phyloP scores from a whole-genome alignment of 2,113 vertebrate genomes.

The Crotalus tigris region DNA sequence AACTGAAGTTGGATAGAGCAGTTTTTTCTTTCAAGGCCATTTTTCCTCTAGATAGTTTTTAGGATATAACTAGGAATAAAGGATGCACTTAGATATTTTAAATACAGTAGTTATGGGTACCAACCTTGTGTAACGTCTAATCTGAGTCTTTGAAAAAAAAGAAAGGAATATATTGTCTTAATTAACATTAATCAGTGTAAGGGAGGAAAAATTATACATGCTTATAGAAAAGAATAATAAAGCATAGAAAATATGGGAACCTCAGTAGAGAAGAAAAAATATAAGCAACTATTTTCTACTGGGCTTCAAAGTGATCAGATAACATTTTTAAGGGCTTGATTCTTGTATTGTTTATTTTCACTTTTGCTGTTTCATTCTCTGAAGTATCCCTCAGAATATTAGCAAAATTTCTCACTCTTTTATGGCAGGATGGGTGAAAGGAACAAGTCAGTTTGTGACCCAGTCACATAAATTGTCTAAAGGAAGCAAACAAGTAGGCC shows the following conservation, averaged over 20 bases:
- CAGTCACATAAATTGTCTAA: not conserved
- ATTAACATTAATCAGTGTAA: not conserved
- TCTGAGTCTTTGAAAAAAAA: not conserved
- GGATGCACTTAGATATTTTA: not conserved
- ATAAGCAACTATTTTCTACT: not conserved
- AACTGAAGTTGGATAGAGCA: slow-evolving; percentile 13
- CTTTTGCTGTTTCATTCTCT: not conserved
- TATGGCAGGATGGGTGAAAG: not conserved
- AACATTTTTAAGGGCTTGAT: not conserved
- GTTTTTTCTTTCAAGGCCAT: slow-evolving; percentile 9
- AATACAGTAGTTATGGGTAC: not conserved
- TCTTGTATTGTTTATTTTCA: not conserved
- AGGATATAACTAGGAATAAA: not conserved
- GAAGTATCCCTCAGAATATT: not conserved
- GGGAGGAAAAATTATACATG: not conserved
- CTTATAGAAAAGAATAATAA: not conserved
- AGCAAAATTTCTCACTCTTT: not conserved
- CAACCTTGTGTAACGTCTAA: not conserved
- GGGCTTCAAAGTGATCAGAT: not conserved
- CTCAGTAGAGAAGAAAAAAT: not conserved
- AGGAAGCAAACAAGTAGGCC: not conserved
- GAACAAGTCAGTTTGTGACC: not conserved
- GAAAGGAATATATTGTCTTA: not conserved
- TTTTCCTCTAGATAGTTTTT: not conserved
- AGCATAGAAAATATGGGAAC: not conserved